A percentile compares a stretch with the other conserved stretches of the same genome.
phyloP scores from a whole-genome alignment of 2,113 vertebrate species.

The Coreoperca whiteheadi region DNA sequence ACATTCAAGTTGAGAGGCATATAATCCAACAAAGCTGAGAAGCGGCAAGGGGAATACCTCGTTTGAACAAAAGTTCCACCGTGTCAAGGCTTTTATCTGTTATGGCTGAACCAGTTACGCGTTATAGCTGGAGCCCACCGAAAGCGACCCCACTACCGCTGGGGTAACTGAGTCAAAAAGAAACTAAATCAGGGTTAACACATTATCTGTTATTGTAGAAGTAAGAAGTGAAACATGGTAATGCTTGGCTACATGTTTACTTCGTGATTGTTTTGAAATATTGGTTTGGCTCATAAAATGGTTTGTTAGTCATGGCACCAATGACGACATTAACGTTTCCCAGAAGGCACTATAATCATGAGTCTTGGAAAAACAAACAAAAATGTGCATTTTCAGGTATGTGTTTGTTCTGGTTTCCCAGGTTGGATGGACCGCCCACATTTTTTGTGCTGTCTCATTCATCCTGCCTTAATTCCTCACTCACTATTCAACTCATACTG shows the following conservation, averaged over 20 bases:
- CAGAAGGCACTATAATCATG: background rate
- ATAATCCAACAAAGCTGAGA: constrained; percentile 34
- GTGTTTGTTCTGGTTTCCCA: constrained; percentile 34
- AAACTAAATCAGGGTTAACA: background rate
- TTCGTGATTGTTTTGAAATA: constrained; percentile 4
- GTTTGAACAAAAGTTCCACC: constrained; percentile 46
- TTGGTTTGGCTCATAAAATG: background rate
- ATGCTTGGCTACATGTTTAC: too few species aligned
- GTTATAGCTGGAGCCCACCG: background rate
- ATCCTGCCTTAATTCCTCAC: background rate
- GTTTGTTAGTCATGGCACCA: constrained; percentile 13
- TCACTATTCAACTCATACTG: background rate
- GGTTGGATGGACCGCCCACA: background rate
- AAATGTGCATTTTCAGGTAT: constrained; percentile 16
- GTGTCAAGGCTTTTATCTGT: constrained; percentile 30
- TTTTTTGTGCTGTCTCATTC: background rate
- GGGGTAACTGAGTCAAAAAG: background rate
- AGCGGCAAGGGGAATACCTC: constrained; percentile 13
- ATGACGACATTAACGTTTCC: background rate
- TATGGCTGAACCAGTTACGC: constrained; percentile 43
- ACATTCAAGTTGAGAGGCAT: constrained; percentile 4
- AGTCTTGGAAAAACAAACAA: background rate
- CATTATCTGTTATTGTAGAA: background rate
- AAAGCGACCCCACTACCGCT: background rate
- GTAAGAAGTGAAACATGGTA: background rate